A percentile compares a stretch with the other conserved stretches of the same genome.
phyloP scores from a whole-genome alignment of 2,888 invertebrate genomes.

The Lepidochrysops patricia region DNA sequence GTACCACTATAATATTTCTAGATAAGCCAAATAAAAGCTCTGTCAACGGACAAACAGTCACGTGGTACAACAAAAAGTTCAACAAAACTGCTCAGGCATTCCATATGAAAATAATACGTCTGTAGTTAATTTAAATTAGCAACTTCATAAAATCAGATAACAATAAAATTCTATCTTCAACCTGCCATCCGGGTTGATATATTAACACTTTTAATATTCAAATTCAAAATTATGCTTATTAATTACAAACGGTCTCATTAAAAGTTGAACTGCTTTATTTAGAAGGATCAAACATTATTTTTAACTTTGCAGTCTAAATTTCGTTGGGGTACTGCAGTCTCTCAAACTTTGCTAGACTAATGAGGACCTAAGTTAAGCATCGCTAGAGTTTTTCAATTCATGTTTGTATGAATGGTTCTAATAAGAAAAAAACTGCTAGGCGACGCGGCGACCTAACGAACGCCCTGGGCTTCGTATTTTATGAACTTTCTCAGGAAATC shows the following conservation, averaged over 20 bases:
- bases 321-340: not conserved
- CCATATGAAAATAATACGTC: not conserved
- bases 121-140: constrained; percentile 20
- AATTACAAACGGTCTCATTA: constrained; percentile 15
- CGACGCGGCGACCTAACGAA: not conserved
- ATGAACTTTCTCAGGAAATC: not conserved
- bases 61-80: not conserved
- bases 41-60: not conserved
- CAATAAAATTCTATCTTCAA: constrained; percentile 20
- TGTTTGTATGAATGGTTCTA: not conserved
- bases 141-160: constrained; percentile 20
- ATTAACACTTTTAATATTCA: constrained; percentile 17
- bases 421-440: not conserved
- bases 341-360: constrained; percentile 1
- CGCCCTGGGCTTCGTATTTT: not conserved
- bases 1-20: not conserved
- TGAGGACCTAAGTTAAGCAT: not conserved
- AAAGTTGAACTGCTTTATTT: not conserved
- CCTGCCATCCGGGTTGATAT: constrained; percentile 18
- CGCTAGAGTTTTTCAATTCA: not conserved
- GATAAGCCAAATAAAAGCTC: not conserved
- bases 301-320: not conserved
- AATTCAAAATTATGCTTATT: constrained; percentile 18
- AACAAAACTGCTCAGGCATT: not conserved
- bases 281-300: not conserved